Conservation (phyloP, 2,888 invertebrate species). For the Spodoptera exigua region DNA sequence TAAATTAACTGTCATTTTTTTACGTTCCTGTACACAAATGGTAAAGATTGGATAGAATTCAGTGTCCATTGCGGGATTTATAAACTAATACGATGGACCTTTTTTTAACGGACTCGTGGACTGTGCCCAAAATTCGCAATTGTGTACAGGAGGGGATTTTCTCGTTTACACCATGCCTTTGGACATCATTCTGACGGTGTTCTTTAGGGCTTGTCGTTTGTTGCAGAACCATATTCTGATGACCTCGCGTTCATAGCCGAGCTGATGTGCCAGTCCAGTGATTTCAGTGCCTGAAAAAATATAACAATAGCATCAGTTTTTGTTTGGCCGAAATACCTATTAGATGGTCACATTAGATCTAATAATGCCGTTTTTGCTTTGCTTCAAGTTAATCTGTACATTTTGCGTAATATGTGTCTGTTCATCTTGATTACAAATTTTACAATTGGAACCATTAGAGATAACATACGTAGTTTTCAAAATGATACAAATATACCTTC, state of each 20-base stretch:
- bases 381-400: conserved; percentile 6
- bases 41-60: conserved; percentile 37
- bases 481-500: no score
- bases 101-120: conserved; percentile 46
- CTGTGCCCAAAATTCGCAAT: conserved; percentile 34
- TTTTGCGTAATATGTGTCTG: no score
- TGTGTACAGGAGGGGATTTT: conserved; percentile 35
- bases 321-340: conserved; percentile 13
- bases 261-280: conserved; percentile 97
- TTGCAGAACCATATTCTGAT: conserved; percentile 99
- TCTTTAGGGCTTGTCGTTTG: conserved; percentile 98
- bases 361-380: conserved; percentile 12
- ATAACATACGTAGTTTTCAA: no score
- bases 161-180: conserved; percentile 93
- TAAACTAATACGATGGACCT: conserved; percentile 48
- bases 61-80: conserved; percentile 47
- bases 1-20: conserved; percentile 48
- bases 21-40: conserved; percentile 38
- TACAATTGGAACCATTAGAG: no score
- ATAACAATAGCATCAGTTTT: conserved; percentile 39
- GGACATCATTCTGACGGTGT: conserved; percentile 98
- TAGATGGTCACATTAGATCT: conserved; percentile 7
- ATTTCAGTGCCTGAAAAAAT: conserved; percentile 96
- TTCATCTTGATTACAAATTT: no score
- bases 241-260: conserved; percentile 99